Evolutionary conservation across 2,888 invertebrate species (phyloP), one percentile per base, ranked within the genome.

Genomic region (Ormyrus labotus): DNA sequence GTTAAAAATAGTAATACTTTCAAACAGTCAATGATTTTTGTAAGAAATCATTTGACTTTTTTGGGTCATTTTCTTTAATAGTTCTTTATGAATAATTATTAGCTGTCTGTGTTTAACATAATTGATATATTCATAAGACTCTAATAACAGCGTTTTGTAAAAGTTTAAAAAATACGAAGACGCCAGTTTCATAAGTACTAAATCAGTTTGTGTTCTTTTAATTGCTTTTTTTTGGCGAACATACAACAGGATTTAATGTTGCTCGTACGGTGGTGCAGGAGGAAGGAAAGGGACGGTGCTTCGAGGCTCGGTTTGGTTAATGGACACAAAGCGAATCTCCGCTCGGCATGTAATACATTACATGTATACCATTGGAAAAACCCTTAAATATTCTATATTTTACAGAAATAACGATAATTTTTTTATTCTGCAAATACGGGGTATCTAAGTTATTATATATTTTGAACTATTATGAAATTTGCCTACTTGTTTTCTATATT

Each of bases 261-360:
- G 60, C 48, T 80, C 77, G 53, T 70, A 77, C 82, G 82, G 78
- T 70, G 80, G 73, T 71, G 83, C 81, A 75, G 87, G 83, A 80
- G 85, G 84, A 84, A 85, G 84, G 87, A 87, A 84, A 88, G 89
- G 90, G 89, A 89, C 89, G 89, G 89, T 89, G 88, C 84, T 86
- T 89, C 86, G 75, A 82, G 82, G 82, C 81, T 82, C 82, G 90
- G 90, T 89, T 90, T 88, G 89, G 89, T 89, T 89, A 85, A 85
- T 87, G 88, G 89, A 88, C 87, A 89, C 83, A 88, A 88, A 86
- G 84, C 85, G 85, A 83, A 80, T 82, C 83, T 84, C 84, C 84
- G 84, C 87, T 82, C 74, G 73, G 48, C 65, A 64, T 65, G 48
- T 57, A 51, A 64, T 69, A 68, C 61, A 50, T 72, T 61, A 55